These are phyloP conservation scores for Eubasilissa splendida DNA, from an alignment of 2,888 invertebrate genomes.

Conservation along the genomic window DNA sequence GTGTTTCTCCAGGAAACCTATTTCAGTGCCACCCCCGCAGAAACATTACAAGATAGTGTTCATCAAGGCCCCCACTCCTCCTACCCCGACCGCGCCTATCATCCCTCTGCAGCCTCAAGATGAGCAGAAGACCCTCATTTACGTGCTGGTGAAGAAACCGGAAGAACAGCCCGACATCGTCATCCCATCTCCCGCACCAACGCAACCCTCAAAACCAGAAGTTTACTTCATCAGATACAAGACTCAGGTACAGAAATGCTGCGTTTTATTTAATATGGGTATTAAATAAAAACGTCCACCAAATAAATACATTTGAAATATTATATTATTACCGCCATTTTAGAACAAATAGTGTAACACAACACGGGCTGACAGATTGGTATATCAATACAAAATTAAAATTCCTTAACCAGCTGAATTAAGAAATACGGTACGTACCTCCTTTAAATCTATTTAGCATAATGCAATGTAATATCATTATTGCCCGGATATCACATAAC, in stretches of 20 bases:
- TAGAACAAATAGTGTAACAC: too few relatives aligned
- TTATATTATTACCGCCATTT: too few relatives aligned
- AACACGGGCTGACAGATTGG: too few relatives aligned
- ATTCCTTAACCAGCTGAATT: too few relatives aligned
- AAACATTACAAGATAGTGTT: conserved; percentile 90
- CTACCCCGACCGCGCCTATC: conserved; percentile 75
- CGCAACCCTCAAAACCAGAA: conserved; percentile 91
- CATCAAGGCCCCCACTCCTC: conserved; percentile 82
- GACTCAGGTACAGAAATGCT: conserved; percentile 76
- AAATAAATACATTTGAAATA: too few relatives aligned
- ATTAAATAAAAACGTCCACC: too few relatives aligned
- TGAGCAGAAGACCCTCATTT: conserved; percentile 91
- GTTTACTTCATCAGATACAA: conserved; percentile 94
- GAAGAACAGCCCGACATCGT: conserved; percentile 86
- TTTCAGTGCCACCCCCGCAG: conserved; percentile 76
- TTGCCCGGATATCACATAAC: too few relatives aligned
- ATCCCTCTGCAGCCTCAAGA: conserved; percentile 84
- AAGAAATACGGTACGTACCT: too few relatives aligned
- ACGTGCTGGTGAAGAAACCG: conserved; percentile 91
- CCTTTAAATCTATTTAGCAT: too few relatives aligned
- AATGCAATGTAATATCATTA: too few relatives aligned
- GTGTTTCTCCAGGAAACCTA: conserved; percentile 63
- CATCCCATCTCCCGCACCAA: conserved; percentile 85
- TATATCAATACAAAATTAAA: too few relatives aligned
- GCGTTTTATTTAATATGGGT: too few relatives aligned